These are phyloP conservation scores for Nothoprocta pentlandii DNA, from an alignment of 2,113 vertebrate genomes.

Conservation along the genomic window DNA sequence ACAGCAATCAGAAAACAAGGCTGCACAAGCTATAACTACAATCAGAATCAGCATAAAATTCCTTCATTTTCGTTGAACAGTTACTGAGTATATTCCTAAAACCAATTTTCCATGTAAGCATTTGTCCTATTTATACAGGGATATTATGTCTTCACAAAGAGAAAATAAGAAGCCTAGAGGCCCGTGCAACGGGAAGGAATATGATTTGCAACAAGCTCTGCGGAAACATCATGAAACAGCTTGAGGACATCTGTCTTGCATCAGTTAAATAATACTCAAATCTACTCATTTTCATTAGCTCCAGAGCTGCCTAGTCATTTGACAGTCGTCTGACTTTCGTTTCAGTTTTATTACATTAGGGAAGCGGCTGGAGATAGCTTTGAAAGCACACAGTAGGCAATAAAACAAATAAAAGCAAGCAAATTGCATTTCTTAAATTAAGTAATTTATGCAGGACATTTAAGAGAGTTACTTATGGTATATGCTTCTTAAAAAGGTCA, in stretches of 20 bases:
- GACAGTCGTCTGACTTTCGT: neutral
- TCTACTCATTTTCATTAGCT: neutral
- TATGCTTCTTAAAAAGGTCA: slow-evolving; percentile 27
- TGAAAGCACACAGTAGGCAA: neutral
- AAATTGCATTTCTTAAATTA: neutral
- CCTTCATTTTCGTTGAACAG: neutral
- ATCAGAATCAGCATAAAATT: neutral
- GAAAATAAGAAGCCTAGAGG: neutral
- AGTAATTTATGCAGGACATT: neutral
- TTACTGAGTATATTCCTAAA: neutral
- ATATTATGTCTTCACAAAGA: rapidly evolving
- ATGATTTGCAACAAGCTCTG: neutral
- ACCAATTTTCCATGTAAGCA: neutral
- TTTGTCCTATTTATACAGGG: neutral
- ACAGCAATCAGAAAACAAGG: neutral
- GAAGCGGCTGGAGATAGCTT: neutral
- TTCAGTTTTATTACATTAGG: neutral
- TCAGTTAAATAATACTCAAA: neutral
- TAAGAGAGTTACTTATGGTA: neutral
- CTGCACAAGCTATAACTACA: neutral
- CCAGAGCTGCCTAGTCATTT: neutral
- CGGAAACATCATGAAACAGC: neutral
- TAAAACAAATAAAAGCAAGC: neutral
- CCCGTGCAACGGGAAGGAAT: neutral
- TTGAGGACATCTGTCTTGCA: neutral